Conservation (phyloP, 2,888 invertebrate species). For the Apodemia zela region DNA sequence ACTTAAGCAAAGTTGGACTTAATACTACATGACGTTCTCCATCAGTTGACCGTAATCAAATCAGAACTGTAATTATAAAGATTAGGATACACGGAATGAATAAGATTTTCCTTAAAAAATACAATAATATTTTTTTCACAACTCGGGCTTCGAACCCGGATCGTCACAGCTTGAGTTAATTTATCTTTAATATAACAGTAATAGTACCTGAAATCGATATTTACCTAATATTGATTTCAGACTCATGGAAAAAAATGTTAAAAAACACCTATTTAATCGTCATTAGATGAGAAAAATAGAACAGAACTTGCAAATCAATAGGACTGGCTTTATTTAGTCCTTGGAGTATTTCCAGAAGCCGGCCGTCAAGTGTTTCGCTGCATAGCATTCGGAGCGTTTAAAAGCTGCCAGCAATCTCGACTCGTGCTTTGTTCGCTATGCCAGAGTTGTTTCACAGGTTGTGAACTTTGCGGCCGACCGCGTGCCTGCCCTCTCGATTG, state of each 20-base stretch:
- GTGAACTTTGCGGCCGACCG: constrained; percentile 45
- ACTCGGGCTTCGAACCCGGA: too few relatives aligned
- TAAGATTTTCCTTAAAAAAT: too few relatives aligned
- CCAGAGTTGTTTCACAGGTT: constrained; percentile 49
- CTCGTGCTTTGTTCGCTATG: constrained; percentile 46
- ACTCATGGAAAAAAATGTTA: neutral
- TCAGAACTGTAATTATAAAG: too few relatives aligned
- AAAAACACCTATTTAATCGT: constrained; percentile 23
- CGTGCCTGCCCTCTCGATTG: constrained; percentile 39
- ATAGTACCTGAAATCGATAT: too few relatives aligned
- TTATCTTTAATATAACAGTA: too few relatives aligned
- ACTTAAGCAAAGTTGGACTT: too few relatives aligned
- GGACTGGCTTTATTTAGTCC: constrained; percentile 52
- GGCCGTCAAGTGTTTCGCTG: constrained; percentile 46
- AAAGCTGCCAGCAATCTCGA: constrained; percentile 55
- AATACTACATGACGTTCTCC: too few relatives aligned
- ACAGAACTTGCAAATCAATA: constrained; percentile 52
- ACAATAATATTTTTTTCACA: too few relatives aligned
- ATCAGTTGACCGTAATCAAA: too few relatives aligned
- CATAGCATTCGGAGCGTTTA: constrained; percentile 49
- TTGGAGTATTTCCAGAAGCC: constrained; percentile 53
- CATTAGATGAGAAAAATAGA: constrained; percentile 48
- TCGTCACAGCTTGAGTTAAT: too few relatives aligned
- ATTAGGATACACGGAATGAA: too few relatives aligned
- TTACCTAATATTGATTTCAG: too few relatives aligned